Base-by-base conservation (phyloP, 1,140 invertebrate species). In the Schlechtendalia chinensis region DNA sequence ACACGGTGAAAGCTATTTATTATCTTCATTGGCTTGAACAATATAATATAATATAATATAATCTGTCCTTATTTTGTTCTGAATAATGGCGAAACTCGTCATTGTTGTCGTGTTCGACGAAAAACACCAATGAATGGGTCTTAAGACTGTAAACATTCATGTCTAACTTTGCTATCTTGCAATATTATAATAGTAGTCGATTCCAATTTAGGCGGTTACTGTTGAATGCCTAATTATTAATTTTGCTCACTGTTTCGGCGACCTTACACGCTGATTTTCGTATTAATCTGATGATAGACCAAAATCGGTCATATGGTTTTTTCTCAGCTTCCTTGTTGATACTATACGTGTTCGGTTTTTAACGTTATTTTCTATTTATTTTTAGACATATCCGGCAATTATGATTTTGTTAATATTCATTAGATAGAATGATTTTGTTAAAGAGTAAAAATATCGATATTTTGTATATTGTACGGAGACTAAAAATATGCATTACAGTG, bases 1-100 rank as follows among this genome's bases (percentile, higher is more conserved):
- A 72, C 24, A 19, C 24, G 69, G 69, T 72, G 69, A 72, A 72
- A 72, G 69, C 69, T 72, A 72, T 72, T 72, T 72, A 72, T 72
- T 72, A 72, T 72, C 67, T 72, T 72, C 53, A 54, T 72, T 72
- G 69, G 69, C 69, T 17, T 17, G 69, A 72, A 72, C 69, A 72
- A 72, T 72, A n/a, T n/a, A n/a, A n/a, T n/a, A n/a, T n/a, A n/a
- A n/a, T n/a, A n/a, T n/a, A n/a, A n/a, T n/a, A n/a, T 72, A 72
- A 72, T 72, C 69, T 72, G 69, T 72, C 69, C 69, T 72, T 72
- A 72, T 72, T 72, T 72, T 72, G 16, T 5, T 72, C 27, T 16
- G 69, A 53, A 72, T 72, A 72, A 72, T 72, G 54, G 69, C 69
- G 50, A 54, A 53, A 72, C 47, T 29, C 69, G 69, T 72, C 69